Evolutionary conservation across 2,797 vertebrate genomes (phyloP), one percentile per base, ranked within the genome.

Genomic region (Schizothorax lantsangensis): DNA sequence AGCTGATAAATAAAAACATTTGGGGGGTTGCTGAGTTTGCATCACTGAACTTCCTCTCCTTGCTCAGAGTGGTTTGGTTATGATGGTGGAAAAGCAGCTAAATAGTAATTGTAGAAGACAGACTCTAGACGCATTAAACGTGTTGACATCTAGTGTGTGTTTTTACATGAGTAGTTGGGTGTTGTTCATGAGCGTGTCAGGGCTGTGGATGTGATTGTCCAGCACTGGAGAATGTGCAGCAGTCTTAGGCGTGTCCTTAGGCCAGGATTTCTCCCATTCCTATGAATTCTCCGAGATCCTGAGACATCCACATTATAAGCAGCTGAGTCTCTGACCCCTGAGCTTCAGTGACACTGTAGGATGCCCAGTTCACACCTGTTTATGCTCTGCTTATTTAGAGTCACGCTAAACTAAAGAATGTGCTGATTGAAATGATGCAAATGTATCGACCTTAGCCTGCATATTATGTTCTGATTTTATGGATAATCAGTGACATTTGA

Each of bases 281-380:
- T 87, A 87, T 38, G 88, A 88, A 93, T 93, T 94, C 91, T 91
- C 57, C 69, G 66, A 89, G 93, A 94, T 93, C 91, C 85, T 86
- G 23, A 23, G 26, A 75, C 38, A 26, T 36, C 5, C 17, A 23
- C n/a, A 57, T 84, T 47, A 45, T 40, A 62, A 88, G 90, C 93
- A 94, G 94, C 92, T 94, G 94, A 91, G 90, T 26, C 43, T 6
- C 38, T 62, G 52, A 83, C 69, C 81, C 33, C 33, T 68, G 7
- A 19, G 66, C 66, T 68, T 59, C 6, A 33, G 75, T 15, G 40
- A 49, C 40, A 59, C 73, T 38, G 10, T n/a, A 47, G 59, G 59
- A 64, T 36, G 26, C 47, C 11, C 52, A 0, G 9, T 30, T 30
- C 52, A 30, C 85, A 86, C 43, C 79, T 75, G 84, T 81, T 73